Evolutionary conservation across 2,113 vertebrate species (phyloP).

Genomic region (Cinclus cinclus): DNA sequence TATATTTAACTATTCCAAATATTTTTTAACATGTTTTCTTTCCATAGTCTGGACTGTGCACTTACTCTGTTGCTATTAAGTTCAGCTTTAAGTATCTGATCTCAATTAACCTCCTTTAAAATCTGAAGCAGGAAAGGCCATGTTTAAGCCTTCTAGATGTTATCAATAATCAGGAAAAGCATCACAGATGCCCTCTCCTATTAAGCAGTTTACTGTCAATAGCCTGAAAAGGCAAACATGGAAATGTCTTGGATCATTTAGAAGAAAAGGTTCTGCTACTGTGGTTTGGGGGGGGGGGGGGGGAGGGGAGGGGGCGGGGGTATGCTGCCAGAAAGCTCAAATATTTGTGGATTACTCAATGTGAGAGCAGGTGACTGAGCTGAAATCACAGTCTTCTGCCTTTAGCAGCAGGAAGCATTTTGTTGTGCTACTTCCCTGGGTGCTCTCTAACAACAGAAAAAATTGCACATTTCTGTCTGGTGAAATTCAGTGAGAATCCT

Average conservation of each 20-base stretch:
- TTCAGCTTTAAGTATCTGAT: conserved; percentile 47
- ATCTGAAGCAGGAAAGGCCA: conserved; percentile 19
- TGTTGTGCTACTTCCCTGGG: conserved; percentile 75
- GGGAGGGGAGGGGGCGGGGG: background rate
- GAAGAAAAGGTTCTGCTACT: conserved; percentile 41
- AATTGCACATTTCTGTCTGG: conserved; percentile 68
- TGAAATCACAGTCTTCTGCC: conserved; percentile 61
- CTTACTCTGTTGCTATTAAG: background rate
- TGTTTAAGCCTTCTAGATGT: conserved; percentile 55
- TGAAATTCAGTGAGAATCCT: conserved; percentile 69
- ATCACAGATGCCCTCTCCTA: conserved; percentile 61
- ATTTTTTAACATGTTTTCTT: background rate
- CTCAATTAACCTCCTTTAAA: conserved; percentile 57
- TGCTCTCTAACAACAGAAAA: conserved; percentile 72
- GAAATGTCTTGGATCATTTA: conserved; percentile 69
- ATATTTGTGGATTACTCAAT: conserved; percentile 69
- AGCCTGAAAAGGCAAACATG: conserved; percentile 66
- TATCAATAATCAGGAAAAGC: conserved; percentile 66
- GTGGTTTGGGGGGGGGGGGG: background rate
- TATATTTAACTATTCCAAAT: conserved; percentile 13
- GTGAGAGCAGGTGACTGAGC: conserved; percentile 62
- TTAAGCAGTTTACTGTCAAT: conserved; percentile 70
- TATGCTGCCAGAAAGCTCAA: conserved; percentile 68
- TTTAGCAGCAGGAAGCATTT: conserved; percentile 75
- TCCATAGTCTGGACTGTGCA: background rate